phyloP scores from a whole-genome alignment of 1,140 invertebrate genomes.

The Mya arenaria region DNA sequence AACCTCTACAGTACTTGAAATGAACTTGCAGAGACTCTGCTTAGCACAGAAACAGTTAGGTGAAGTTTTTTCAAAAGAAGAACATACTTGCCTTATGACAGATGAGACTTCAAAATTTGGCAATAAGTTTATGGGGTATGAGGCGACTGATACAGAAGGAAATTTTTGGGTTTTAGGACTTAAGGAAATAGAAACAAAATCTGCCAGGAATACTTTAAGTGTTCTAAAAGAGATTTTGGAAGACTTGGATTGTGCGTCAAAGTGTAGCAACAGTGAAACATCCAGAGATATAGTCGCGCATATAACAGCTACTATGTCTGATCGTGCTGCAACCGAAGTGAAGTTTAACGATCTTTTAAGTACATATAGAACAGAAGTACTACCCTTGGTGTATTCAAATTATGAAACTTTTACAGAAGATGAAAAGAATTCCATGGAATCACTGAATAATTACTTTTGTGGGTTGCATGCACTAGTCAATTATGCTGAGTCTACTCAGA shows the following conservation, averaged over 20 bases:
- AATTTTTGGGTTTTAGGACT: not conserved
- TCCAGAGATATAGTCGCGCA: conserved; percentile 8
- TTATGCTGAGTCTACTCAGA: not conserved
- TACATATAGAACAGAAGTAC: not conserved
- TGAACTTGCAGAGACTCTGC: not conserved
- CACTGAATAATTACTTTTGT: not conserved
- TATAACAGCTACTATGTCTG: conserved; percentile 21
- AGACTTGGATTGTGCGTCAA: not conserved
- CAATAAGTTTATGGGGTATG: conserved; percentile 36
- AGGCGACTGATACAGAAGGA: conserved; percentile 14
- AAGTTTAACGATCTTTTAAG: conserved; percentile 6
- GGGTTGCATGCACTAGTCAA: conserved; percentile 9
- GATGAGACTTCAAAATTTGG: conserved; percentile 42
- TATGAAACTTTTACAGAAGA: not conserved
- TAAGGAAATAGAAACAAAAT: conserved; percentile 1
- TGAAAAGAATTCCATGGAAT: not conserved
- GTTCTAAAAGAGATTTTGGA: conserved; percentile 5
- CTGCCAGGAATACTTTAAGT: not conserved
- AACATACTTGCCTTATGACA: conserved; percentile 13
- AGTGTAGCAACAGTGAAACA: not conserved
- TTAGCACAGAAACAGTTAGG: conserved; percentile 2
- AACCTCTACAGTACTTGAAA: not conserved
- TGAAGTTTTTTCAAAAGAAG: conserved; percentile 27
- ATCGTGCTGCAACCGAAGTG: conserved; percentile 28
- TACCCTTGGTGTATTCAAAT: not conserved